phyloP scores from a whole-genome alignment of 2,113 vertebrate genomes.

The Isichthys henryi region DNA sequence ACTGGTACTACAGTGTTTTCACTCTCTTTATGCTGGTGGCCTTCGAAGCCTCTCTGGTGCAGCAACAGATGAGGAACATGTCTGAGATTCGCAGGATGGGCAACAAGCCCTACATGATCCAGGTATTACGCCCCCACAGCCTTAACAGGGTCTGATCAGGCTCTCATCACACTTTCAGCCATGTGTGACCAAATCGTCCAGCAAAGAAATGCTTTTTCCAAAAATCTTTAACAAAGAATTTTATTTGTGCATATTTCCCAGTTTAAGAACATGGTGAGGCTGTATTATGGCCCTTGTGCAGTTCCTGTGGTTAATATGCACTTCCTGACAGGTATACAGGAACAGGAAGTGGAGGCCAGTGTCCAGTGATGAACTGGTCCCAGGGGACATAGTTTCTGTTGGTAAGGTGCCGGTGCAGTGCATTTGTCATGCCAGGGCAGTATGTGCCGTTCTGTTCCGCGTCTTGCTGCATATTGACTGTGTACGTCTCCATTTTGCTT shows the following conservation, averaged over 20 bases:
- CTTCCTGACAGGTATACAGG: conserved; percentile 74
- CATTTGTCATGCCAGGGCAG: background rate
- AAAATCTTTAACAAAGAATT: too few relatives aligned
- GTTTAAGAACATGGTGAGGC: too few relatives aligned
- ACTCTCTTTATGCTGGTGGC: conserved; percentile 95
- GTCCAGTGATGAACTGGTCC: conserved; percentile 83
- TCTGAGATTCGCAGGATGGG: conserved; percentile 92
- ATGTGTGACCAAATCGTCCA: too few relatives aligned
- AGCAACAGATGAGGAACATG: conserved; percentile 95
- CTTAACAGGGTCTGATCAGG: background rate
- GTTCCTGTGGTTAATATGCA: background rate
- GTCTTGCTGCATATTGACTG: background rate
- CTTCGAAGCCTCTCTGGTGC: conserved; percentile 90
- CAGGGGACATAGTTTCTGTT: conserved; percentile 86
- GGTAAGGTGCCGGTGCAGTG: conserved; percentile 53
- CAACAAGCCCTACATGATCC: conserved; percentile 88
- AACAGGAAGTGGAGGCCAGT: conserved; percentile 92
- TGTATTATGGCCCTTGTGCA: background rate
- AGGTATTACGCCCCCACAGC: conserved; percentile 55
- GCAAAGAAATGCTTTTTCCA: background rate
- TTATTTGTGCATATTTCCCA: background rate
- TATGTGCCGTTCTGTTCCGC: background rate
- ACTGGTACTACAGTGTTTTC: conserved; percentile 98
- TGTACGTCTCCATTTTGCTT: background rate
- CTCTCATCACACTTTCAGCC: background rate